Percentiles rank a stretch among this genome's conserved stretches.
Conservation (phyloP, 2,113 vertebrate species). For the Phalacrocorax pelagicus region DNA sequence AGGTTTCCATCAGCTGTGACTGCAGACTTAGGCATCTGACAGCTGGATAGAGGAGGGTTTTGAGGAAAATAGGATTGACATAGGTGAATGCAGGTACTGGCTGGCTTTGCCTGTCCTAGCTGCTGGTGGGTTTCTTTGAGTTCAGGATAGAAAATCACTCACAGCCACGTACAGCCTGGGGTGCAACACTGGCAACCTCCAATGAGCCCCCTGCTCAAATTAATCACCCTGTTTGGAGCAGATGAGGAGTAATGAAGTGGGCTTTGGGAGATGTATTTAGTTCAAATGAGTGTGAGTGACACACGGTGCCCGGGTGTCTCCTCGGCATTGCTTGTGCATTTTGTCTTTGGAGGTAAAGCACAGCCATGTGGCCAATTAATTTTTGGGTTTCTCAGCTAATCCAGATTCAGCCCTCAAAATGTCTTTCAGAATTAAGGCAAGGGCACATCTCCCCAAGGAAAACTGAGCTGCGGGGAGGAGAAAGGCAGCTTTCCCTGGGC, state of each 20-base stretch:
- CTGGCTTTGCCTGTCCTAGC: neutral
- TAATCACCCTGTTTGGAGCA: accelerated
- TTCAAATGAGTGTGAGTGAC: neutral
- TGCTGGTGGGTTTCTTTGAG: neutral
- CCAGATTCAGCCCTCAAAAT: neutral
- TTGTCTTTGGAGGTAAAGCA: neutral
- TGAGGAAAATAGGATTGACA: neutral
- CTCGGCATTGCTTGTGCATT: accelerated
- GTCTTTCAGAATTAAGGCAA: neutral
- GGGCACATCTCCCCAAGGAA: neutral
- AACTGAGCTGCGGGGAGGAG: accelerated
- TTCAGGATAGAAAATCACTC: neutral
- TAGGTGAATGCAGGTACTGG: neutral
- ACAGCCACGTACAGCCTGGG: accelerated
- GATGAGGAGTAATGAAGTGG: neutral
- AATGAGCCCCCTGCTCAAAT: neutral
- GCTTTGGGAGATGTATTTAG: neutral
- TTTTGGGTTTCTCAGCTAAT: neutral
- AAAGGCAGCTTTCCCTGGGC: neutral
- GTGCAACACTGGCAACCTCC: neutral
- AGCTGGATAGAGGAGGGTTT: neutral
- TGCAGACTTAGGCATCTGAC: neutral
- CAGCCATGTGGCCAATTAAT: neutral
- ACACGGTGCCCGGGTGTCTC: accelerated
- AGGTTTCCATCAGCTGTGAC: neutral